These are phyloP conservation scores for Drosophila asahinai DNA, from an alignment of 1,140 invertebrate species.

Conservation along the genomic window DNA sequence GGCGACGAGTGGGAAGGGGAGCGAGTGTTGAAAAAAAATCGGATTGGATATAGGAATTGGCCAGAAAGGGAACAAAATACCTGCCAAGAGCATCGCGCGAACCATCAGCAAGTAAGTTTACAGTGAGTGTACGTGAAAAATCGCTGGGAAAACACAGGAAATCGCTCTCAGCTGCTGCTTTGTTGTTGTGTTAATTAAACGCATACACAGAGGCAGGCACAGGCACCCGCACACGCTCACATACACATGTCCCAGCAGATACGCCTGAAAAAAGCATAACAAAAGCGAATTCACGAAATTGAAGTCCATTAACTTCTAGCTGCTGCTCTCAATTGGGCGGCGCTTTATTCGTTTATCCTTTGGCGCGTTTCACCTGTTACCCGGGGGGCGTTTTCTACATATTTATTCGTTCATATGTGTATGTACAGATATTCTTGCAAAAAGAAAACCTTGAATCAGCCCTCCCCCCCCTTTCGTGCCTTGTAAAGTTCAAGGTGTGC, in stretches of 20 bases:
- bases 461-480: constrained; percentile 23
- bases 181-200: constrained; percentile 67
- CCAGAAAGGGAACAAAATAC: constrained; percentile 19
- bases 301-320: constrained; percentile 36
- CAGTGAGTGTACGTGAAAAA: constrained; percentile 27
- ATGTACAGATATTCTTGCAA: constrained; percentile 3
- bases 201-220: constrained; percentile 13
- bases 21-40: constrained; percentile 49
- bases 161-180: constrained; percentile 64
- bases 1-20: constrained; percentile 49
- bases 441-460: constrained; percentile 58
- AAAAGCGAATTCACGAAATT: constrained; percentile 62
- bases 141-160: constrained; percentile 18
- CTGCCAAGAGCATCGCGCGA: constrained; percentile 11
- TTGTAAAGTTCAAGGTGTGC: constrained; percentile 72
- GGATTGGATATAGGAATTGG: constrained; percentile 20
- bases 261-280: constrained; percentile 63
- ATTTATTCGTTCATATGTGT: background rate
- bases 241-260: constrained; percentile 15
- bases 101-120: constrained; percentile 53
- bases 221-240: constrained; percentile 9
- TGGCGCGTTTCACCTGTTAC: constrained; percentile 54
- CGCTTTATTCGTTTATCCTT: constrained; percentile 16
- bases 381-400: constrained; percentile 7
- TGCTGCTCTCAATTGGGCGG: constrained; percentile 17